phyloP scores from a whole-genome alignment of 2,888 invertebrate genomes.

The Sphaeridia pumilis region DNA sequence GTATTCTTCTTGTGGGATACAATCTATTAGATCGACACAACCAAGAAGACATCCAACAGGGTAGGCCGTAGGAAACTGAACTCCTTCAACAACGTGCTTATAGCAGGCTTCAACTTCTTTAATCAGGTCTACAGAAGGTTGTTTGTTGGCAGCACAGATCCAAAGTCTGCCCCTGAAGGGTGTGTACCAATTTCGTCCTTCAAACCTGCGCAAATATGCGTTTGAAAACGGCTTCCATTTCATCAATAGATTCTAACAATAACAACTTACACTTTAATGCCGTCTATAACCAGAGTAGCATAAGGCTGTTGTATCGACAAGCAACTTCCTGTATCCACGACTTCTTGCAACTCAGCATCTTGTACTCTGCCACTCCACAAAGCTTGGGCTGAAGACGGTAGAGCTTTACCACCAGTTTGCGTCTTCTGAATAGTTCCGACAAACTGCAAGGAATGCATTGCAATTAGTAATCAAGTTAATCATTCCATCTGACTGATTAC shows the following conservation, averaged over 20 bases:
- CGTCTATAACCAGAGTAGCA: constrained; percentile 81
- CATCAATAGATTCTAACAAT: too few species aligned
- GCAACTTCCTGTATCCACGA: constrained; percentile 75
- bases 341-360: constrained; percentile 64
- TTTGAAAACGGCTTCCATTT: too few species aligned
- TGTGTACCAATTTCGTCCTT: constrained; percentile 88
- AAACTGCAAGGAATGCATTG: too few species aligned
- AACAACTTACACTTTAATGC: constrained; percentile 66
- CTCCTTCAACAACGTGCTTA: constrained; percentile 40
- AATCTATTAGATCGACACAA: constrained; percentile 73
- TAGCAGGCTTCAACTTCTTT: constrained; percentile 59
- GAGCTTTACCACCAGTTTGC: background rate
- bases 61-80: constrained; percentile 70
- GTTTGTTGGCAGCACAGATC: constrained; percentile 80
- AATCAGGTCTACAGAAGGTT: constrained; percentile 57
- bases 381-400: constrained; percentile 15
- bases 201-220: constrained; percentile 61
- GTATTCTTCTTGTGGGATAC: constrained; percentile 78
- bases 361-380: constrained; percentile 49
- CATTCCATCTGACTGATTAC: too few species aligned
- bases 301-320: constrained; percentile 94
- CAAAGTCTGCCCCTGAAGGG: constrained; percentile 83
- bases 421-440: constrained; percentile 24
- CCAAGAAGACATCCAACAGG: constrained; percentile 80
- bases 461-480: too few species aligned